phyloP scores from a whole-genome alignment of 2,888 invertebrate species.

The Phengaris arion region DNA sequence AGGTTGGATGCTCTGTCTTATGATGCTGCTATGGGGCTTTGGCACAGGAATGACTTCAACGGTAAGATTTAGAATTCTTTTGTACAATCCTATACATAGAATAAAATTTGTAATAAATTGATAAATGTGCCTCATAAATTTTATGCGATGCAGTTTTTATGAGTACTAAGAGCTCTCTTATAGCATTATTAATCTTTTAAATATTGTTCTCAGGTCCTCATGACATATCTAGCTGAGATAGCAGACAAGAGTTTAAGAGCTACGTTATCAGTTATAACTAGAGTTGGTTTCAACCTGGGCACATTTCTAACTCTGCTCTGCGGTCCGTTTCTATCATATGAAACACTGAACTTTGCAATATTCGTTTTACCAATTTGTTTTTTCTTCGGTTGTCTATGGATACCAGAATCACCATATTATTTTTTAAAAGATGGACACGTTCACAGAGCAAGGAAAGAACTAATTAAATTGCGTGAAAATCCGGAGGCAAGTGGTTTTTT shows the following conservation, averaged over 20 bases:
- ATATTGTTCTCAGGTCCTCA: constrained; percentile 55
- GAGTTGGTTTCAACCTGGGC: constrained; percentile 62
- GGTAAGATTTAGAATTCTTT: constrained; percentile 48
- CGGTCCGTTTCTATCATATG: constrained; percentile 62
- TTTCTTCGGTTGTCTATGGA: constrained; percentile 70
- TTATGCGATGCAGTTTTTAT: no score
- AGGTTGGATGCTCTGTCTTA: constrained; percentile 66
- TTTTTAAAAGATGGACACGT: constrained; percentile 73
- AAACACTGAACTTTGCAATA: constrained; percentile 62
- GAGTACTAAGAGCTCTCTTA: no score
- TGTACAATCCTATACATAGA: no score
- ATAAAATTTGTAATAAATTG: no score
- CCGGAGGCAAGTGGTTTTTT: constrained; percentile 46
- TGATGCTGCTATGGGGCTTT: constrained; percentile 70
- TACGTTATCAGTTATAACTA: constrained; percentile 51
- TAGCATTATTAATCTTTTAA: no score
- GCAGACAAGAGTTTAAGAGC: constrained; percentile 68
- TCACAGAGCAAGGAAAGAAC: constrained; percentile 61
- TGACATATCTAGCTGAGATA: constrained; percentile 67
- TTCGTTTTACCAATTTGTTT: constrained; percentile 65
- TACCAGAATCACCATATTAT: constrained; percentile 81
- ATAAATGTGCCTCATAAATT: no score
- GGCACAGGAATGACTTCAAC: constrained; percentile 68
- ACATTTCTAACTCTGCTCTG: constrained; percentile 59
- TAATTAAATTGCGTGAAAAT: constrained; percentile 60